Base-by-base conservation (phyloP, 2,888 invertebrate genomes). In the Gonocerus acuteangulatus region DNA sequence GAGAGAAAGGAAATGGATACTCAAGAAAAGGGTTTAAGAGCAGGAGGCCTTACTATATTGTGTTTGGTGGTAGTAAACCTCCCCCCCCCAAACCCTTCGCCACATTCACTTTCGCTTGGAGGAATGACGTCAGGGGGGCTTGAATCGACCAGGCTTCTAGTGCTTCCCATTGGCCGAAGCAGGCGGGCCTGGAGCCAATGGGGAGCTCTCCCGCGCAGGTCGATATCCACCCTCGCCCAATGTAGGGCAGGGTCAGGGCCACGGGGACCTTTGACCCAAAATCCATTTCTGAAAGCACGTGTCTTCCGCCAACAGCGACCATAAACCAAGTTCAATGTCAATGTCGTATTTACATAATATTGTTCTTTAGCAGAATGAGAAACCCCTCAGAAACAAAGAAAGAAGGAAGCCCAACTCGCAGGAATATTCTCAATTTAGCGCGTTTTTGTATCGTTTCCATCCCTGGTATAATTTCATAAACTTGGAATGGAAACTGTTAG, bases 201-300 rank as follows among this genome's bases (percentile, higher is more conserved):
- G 36, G 51, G 21, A 27, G 11, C 19, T 19, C 44, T 19, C 4
- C 16, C 39, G n/a, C 3, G 15, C 2, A 21, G 54, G 42, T 54
- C 54, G 36, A 54, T 54, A 54, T 21, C 4, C 27, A 27, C 3
- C 44, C 44, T 7, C 3, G 6, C 6, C 27, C 54, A 13, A 54
- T 44, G 9, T 54, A 36, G 54, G 27, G 27, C 54, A 54, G 54
- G 54, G 54, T 54, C 54, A 54, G 16, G 54, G 54, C 22, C 54
- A 44, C 51, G 19, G 42, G 44, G 44, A 3, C n/a, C 44, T 21
- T 36, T 54, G 54, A 54, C 54, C 54, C 44, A 54, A 27, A 6
- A 9, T 27, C 27, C 39, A 11, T 7, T 15, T 36, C 1, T 34
- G 18, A 9, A 36, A 23, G 36, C 49, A 11, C 34, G 51, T 34